phyloP scores from a whole-genome alignment of 1,140 invertebrate species.

The Microplitis mediator region DNA sequence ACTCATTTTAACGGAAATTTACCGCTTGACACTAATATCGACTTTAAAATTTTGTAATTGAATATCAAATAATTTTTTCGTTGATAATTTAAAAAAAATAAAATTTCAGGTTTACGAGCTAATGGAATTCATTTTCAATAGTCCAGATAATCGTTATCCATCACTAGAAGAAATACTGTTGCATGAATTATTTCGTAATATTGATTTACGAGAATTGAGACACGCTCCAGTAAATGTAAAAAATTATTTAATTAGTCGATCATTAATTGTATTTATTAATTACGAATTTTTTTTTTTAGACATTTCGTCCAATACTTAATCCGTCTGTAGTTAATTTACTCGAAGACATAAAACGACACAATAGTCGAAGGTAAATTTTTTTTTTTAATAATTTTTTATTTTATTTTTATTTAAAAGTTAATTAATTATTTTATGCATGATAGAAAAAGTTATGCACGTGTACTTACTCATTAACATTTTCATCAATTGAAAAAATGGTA shows the following conservation, averaged over 20 bases:
- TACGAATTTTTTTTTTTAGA: slow-evolving; percentile 38
- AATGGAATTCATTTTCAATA: slow-evolving; percentile 80
- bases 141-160: slow-evolving; percentile 68
- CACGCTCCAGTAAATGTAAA: slow-evolving; percentile 64
- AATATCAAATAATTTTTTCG: background rate
- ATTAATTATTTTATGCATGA: background rate
- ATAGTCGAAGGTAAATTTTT: slow-evolving; percentile 47
- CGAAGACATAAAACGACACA: slow-evolving; percentile 56
- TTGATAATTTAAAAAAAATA: background rate
- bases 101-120: slow-evolving; percentile 74
- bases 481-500: no score
- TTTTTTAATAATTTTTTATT: background rate
- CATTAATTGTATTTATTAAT: background rate
- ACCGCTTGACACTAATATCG: no score
- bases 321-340: slow-evolving; percentile 56
- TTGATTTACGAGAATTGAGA: slow-evolving; percentile 85
- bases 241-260: slow-evolving; percentile 2
- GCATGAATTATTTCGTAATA: slow-evolving; percentile 84
- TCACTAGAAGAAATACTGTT: slow-evolving; percentile 78
- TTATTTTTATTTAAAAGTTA: slow-evolving; percentile 1
- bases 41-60: background rate
- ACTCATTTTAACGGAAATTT: no score
- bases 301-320: slow-evolving; percentile 58
- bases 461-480: background rate
- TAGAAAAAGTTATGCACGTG: background rate